phyloP scores from a whole-genome alignment of 2,888 invertebrate genomes.

The Aspidapion aeneum region DNA sequence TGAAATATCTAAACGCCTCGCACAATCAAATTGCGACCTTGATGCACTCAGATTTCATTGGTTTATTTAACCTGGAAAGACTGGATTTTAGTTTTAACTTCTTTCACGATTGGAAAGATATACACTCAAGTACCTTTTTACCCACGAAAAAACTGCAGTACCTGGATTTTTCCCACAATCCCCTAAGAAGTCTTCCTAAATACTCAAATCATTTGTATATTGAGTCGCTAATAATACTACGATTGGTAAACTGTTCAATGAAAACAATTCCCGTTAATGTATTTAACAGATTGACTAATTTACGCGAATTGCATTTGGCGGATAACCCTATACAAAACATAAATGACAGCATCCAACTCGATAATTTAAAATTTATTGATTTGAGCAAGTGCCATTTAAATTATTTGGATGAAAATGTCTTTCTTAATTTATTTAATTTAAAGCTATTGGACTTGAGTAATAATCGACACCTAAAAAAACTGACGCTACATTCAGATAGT shows the following conservation, averaged over 20 bases:
- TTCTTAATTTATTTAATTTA: slow-evolving; percentile 57
- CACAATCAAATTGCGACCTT: slow-evolving; percentile 39
- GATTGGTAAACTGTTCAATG: slow-evolving; percentile 61
- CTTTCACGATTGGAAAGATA: slow-evolving; percentile 56
- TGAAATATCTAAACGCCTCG: slow-evolving; percentile 55
- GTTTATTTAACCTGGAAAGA: slow-evolving; percentile 52
- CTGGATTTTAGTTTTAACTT: slow-evolving; percentile 63
- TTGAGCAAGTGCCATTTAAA: slow-evolving; percentile 57
- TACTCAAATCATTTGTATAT: slow-evolving; percentile 52
- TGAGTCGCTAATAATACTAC: slow-evolving; percentile 55
- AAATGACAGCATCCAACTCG: slow-evolving; percentile 32
- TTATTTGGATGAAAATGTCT: slow-evolving; percentile 51
- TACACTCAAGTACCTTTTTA: slow-evolving; percentile 53
- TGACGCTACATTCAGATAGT: slow-evolving; percentile 51
- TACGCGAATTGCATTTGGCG: slow-evolving; percentile 53
- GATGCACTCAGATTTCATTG: slow-evolving; percentile 36
- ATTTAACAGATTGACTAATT: slow-evolving; percentile 51
- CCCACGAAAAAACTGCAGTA: slow-evolving; percentile 53
- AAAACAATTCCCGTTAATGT: slow-evolving; percentile 51
- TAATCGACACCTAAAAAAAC: slow-evolving; percentile 55
- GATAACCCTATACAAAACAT: slow-evolving; percentile 42
- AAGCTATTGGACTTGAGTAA: slow-evolving; percentile 58
- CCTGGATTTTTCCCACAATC: slow-evolving; percentile 64
- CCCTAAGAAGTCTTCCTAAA: slow-evolving; percentile 44
- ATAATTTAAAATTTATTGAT: slow-evolving; percentile 49